phyloP scores from a whole-genome alignment of 2,113 vertebrate genomes.

The Melospiza melodia region DNA sequence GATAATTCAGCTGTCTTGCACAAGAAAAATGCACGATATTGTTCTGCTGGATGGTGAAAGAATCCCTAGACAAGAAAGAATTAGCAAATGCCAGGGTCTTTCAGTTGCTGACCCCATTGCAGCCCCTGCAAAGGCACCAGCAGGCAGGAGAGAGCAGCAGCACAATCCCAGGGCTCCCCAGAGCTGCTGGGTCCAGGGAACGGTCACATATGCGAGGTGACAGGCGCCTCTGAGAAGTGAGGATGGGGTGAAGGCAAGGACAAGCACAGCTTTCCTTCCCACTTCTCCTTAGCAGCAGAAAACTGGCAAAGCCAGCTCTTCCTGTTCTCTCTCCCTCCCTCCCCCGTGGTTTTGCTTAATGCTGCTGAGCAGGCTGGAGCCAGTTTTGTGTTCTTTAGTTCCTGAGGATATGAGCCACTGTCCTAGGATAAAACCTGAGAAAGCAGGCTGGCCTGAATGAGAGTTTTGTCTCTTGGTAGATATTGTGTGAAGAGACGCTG shows the following conservation, averaged over 20 bases:
- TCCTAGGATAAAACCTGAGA: neutral
- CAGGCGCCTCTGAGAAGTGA: neutral
- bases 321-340: neutral
- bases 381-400: neutral
- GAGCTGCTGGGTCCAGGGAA: neutral
- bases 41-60: neutral
- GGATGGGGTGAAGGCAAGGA: slow-evolving; percentile 33
- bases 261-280: slow-evolving; percentile 23
- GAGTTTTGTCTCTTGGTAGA: neutral
- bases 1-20: neutral
- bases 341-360: slow-evolving; percentile 27
- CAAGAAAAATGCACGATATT: neutral
- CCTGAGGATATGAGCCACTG: neutral
- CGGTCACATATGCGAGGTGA: neutral
- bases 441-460: neutral
- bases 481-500: neutral
- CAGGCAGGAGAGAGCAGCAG: neutral
- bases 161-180: neutral
- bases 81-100: neutral
- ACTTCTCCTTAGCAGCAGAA: slow-evolving; percentile 30
- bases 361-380: slow-evolving; percentile 12
- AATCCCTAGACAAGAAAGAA: neutral
- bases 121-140: neutral
- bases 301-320: slow-evolving; percentile 25
- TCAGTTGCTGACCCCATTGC: neutral